Base-by-base conservation (phyloP, 30 jellyfish, hydroid and myxozoan genomes). In the Hydra vulgaris region DNA sequence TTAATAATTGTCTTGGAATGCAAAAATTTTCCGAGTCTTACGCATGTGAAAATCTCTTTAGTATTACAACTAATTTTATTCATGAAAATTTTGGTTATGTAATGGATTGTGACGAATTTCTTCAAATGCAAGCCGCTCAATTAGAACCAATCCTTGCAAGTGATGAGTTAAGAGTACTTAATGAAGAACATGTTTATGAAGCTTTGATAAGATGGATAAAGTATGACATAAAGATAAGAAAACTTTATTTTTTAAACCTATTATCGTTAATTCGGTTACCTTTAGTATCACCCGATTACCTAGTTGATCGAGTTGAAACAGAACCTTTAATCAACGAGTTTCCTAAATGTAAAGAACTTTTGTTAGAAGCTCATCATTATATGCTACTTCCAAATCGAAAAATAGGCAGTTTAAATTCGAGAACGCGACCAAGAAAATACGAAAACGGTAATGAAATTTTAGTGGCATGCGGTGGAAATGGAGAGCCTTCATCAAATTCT, bases 401-500 rank as follows among this genome's bases (percentile, higher is more conserved):
- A 73, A 95, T 95, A 25, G 81, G 95, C 89, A 79, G 73, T 27
- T 96, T 87, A 53, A 81, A 96, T 0, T 89, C 92, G 19, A 71
- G 99, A 71, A 88, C 99, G 54, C 83, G 99, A 69, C 95, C 99
- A 55, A 79, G 99, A 84, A 94, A 87, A 74, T 92, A 92, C 74
- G 98, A 92, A 88, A 92, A 88, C 74, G 87, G 88, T 53, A 92
- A 92, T 74, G 98, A 92, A 72, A 53, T 92, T 17, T 78, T 92
- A 84, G 88, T 92, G 5, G 98, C 98, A 12, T 92, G 98, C 80
- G 98, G 98, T 56, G 98, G 98, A 17, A 92, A 92, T 77, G 98
- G 98, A 53, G 98, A 92, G 76, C 86, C 98, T 17, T 92, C 96
- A 19, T 70, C 74, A 70, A 84, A 92, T 73, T 83, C 98, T 7